These are phyloP conservation scores for Ia io DNA, from an alignment of 2,113 vertebrate species.

Conservation along the genomic window DNA sequence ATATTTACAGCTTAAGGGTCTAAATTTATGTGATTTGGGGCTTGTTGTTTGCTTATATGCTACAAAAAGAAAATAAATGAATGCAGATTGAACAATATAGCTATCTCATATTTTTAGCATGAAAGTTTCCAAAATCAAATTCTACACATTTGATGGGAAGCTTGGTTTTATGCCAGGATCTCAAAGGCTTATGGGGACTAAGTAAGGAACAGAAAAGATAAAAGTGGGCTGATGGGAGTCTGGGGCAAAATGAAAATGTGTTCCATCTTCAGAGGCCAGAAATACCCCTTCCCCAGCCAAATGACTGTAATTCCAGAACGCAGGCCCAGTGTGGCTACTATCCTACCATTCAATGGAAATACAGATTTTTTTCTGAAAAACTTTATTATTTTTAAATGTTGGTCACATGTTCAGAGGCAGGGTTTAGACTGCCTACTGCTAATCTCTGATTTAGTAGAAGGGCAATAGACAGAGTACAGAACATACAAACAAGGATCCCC, in stretches of 20 bases:
- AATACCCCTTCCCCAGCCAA: background rate
- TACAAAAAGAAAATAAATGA: conserved; percentile 32
- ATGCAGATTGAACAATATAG: conserved; percentile 27
- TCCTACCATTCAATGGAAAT: background rate
- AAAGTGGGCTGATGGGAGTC: background rate
- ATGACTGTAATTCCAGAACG: background rate
- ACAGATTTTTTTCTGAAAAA: background rate
- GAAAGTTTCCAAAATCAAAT: conserved; percentile 52
- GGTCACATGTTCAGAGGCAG: background rate
- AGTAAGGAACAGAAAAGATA: background rate
- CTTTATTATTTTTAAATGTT: background rate
- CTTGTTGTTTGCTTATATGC: conserved; percentile 57
- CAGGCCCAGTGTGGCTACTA: background rate
- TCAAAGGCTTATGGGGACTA: background rate
- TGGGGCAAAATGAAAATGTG: background rate
- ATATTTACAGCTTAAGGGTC: conserved; percentile 11
- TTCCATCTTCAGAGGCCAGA: background rate
- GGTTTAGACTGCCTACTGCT: background rate
- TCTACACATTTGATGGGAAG: conserved; percentile 22
- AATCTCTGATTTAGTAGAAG: background rate
- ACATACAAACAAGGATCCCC: too few relatives aligned
- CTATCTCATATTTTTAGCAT: conserved; percentile 47
- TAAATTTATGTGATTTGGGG: conserved; percentile 49
- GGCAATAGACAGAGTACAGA: background rate
- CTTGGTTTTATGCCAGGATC: conserved; percentile 9